phyloP scores from a whole-genome alignment of 2,797 vertebrate species.

The Danio tinwini region DNA sequence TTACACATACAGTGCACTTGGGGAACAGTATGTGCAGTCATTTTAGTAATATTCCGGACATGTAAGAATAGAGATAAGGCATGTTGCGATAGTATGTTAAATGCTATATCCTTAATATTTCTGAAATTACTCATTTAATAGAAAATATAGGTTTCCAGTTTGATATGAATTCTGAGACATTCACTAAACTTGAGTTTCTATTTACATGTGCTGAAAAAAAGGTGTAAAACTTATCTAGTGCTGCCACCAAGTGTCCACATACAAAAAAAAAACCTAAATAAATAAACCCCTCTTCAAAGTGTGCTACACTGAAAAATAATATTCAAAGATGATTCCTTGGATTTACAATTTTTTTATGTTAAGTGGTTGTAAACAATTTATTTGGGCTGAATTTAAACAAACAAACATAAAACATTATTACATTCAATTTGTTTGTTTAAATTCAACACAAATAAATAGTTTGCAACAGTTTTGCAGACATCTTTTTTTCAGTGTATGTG shows the following conservation, averaged over 20 bases:
- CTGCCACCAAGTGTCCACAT: constrained; percentile 40
- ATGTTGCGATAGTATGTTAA: neutral
- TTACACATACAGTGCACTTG: neutral
- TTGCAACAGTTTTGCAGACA: no score
- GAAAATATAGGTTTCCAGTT: neutral
- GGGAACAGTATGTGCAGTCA: neutral
- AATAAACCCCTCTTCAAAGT: no score
- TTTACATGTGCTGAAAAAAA: neutral
- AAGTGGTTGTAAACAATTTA: no score
- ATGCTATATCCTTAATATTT: neutral
- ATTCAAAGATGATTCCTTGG: no score
- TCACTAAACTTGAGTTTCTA: neutral
- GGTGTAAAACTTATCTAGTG: constrained; percentile 32
- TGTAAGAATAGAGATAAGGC: neutral
- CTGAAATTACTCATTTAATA: neutral
- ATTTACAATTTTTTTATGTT: no score
- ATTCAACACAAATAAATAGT: no score
- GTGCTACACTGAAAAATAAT: no score
- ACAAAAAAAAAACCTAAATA: neutral
- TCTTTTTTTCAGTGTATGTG: no score
- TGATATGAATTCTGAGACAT: neutral
- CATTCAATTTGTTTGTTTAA: no score
- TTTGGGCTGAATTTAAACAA: no score
- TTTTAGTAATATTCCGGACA: neutral
- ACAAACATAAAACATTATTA: no score